A percentile compares a stretch with the other conserved stretches of the same genome.
phyloP scores from a whole-genome alignment of 2,888 invertebrate genomes.

The Gymnosoma rotundatum region DNA sequence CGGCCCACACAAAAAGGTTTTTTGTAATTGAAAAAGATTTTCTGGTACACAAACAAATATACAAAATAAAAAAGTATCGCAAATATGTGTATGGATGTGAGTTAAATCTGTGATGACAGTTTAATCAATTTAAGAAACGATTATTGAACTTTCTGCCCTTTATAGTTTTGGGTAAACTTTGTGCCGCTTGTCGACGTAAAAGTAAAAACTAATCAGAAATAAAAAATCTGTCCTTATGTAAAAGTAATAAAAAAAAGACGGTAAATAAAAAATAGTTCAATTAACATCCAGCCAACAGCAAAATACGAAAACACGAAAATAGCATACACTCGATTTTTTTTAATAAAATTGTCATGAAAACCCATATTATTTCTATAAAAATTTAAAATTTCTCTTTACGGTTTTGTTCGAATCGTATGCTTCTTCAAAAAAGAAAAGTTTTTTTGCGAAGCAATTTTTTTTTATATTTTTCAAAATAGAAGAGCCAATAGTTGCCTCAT shows the following conservation, averaged over 20 bases:
- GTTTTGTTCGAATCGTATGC: too few relatives aligned
- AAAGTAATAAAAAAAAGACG: neutral
- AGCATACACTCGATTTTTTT: too few relatives aligned
- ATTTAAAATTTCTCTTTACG: too few relatives aligned
- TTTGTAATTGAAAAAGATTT: neutral
- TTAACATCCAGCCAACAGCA: neutral
- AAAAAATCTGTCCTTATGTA: neutral
- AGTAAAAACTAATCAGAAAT: conserved; percentile 13
- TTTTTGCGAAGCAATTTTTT: too few relatives aligned
- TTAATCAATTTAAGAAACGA: conserved; percentile 64
- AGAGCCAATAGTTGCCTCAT: neutral
- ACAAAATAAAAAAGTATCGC: conserved; percentile 46
- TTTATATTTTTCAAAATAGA: too few relatives aligned
- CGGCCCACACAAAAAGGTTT: neutral
- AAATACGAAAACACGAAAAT: neutral
- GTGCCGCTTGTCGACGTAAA: neutral
- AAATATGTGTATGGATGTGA: conserved; percentile 42
- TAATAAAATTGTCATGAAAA: too few relatives aligned
- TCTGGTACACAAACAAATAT: conserved; percentile 41
- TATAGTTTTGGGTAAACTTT: neutral
- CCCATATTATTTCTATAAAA: too few relatives aligned
- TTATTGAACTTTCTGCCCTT: conserved; percentile 29
- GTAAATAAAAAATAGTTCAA: neutral
- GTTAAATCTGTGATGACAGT: conserved; percentile 58
- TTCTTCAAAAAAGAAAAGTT: too few relatives aligned